These are phyloP conservation scores for Acronicta aceris DNA, from an alignment of 2,888 invertebrate genomes.

Conservation along the genomic window DNA sequence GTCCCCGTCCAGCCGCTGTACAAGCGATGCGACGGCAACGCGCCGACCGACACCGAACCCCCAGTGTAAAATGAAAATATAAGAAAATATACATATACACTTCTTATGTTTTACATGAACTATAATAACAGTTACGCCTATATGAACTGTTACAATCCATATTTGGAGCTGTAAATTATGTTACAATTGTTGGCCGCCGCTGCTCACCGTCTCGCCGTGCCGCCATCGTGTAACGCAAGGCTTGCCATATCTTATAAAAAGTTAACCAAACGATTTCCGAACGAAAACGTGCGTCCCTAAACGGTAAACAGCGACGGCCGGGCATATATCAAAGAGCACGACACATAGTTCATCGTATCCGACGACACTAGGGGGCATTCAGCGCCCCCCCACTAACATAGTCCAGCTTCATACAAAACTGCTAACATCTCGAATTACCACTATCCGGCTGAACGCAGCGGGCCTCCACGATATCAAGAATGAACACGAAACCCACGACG, in stretches of 20 bases:
- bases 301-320: constrained; percentile 46
- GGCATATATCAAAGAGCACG: constrained; percentile 65
- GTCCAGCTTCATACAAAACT: constrained; percentile 70
- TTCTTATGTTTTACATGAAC: constrained; percentile 87
- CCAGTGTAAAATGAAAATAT: constrained; percentile 78
- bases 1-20: constrained; percentile 5
- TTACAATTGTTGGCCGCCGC: constrained; percentile 67
- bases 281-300: constrained; percentile 31
- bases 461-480: constrained; percentile 36
- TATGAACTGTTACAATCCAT: constrained; percentile 82
- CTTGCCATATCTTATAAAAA: constrained; percentile 39
- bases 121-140: constrained; percentile 87
- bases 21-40: constrained; percentile 17
- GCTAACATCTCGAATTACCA: constrained; percentile 72
- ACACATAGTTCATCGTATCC: constrained; percentile 68
- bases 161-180: constrained; percentile 79
- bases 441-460: constrained; percentile 59
- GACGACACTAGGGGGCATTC: constrained; percentile 64
- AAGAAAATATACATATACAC: constrained; percentile 86
- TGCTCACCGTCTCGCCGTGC: constrained; percentile 42
- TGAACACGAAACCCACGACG: constrained; percentile 46
- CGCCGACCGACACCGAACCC: constrained; percentile 25
- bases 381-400: constrained; percentile 61
- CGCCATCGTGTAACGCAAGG: constrained; percentile 33
- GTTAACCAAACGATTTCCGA: constrained; percentile 24